phyloP scores from a whole-genome alignment of 2,888 invertebrate genomes.

The Ceriagrion tenellum region DNA sequence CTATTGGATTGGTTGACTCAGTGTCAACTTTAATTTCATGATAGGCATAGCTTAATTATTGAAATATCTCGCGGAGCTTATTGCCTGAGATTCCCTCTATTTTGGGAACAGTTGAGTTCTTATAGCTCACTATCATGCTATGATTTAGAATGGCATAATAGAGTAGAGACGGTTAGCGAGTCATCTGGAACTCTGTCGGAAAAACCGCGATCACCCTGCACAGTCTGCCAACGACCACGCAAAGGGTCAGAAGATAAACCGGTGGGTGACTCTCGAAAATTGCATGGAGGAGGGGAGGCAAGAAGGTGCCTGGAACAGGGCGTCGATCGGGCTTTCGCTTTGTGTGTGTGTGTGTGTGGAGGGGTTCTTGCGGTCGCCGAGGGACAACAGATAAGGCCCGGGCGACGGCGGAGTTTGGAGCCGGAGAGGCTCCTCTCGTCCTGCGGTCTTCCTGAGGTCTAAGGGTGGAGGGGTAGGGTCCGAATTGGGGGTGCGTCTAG shows the following conservation, averaged over 20 bases:
- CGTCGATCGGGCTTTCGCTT: too few relatives aligned
- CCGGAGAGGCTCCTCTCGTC: neutral
- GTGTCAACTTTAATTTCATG: too few relatives aligned
- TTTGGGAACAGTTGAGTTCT: too few relatives aligned
- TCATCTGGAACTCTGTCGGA: too few relatives aligned
- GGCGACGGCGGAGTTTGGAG: neutral
- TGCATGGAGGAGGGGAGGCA: neutral
- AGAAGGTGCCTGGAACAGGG: neutral
- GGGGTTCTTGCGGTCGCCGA: neutral
- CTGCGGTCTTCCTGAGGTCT: neutral
- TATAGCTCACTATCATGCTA: too few relatives aligned
- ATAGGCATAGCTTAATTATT: too few relatives aligned
- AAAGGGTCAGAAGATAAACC: neutral
- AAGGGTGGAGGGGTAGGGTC: neutral
- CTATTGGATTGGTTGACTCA: too few relatives aligned
- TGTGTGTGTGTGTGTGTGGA: neutral
- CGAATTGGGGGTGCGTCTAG: neutral
- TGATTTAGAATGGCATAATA: too few relatives aligned
- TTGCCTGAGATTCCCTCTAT: too few relatives aligned
- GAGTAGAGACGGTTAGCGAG: too few relatives aligned
- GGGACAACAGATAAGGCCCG: neutral
- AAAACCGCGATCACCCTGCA: too few relatives aligned
- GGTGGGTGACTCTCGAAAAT: neutral
- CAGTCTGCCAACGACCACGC: neutral
- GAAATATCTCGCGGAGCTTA: too few relatives aligned